A percentile compares a stretch with the other conserved stretches of the same genome.
These are phyloP conservation scores for Callorhinus ursinus DNA, from an alignment of 2,113 vertebrate genomes.

Conservation along the genomic window DNA sequence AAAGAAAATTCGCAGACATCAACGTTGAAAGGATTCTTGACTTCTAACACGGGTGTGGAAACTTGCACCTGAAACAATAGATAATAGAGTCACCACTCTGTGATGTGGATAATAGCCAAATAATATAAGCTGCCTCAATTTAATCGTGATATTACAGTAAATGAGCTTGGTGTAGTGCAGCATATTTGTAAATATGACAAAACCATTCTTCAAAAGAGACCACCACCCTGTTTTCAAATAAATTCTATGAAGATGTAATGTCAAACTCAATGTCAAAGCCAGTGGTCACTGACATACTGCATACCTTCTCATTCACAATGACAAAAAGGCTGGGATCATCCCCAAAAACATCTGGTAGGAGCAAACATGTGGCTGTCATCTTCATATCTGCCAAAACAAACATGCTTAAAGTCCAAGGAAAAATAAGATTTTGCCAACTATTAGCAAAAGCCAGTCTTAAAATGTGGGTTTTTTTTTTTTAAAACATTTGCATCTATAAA, in stretches of 20 bases:
- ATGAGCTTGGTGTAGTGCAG: neutral
- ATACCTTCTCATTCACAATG: conserved; percentile 82
- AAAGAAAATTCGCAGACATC: conserved; percentile 76
- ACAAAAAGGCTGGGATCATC: conserved; percentile 84
- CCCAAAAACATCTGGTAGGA: conserved; percentile 84
- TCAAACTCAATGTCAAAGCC: neutral
- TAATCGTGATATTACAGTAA: neutral
- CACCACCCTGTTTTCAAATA: neutral
- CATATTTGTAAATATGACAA: neutral
- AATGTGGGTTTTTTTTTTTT: neutral
- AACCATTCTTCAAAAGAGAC: neutral
- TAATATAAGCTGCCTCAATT: neutral
- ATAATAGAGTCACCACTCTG: neutral
- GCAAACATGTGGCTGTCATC: conserved; percentile 84
- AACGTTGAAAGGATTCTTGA: conserved; percentile 82
- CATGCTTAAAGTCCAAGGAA: neutral
- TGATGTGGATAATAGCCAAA: neutral
- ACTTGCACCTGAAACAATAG: conserved; percentile 77
- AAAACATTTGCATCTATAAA: neutral
- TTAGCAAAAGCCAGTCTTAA: neutral
- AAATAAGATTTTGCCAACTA: neutral
- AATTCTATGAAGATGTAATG: neutral
- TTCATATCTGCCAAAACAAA: conserved; percentile 85
- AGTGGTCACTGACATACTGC: neutral
- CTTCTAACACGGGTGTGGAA: conserved; percentile 79